Evolutionary conservation across 92 coral and sea anemone species (phyloP).

Genomic region (Chrysogorgia sp.): DNA sequence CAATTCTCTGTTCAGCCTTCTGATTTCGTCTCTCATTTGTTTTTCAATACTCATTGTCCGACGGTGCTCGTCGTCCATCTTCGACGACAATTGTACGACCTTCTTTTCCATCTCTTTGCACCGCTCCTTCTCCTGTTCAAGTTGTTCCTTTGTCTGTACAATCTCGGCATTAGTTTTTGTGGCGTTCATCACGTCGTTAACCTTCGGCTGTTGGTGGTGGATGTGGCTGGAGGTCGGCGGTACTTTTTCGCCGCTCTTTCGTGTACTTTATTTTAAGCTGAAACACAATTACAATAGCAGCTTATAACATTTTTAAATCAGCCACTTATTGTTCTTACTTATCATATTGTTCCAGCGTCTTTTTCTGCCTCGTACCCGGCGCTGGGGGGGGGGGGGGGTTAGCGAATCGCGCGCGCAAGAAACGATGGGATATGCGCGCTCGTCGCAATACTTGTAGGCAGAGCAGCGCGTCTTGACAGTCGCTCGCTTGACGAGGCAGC

Average conservation of each 20-base stretch:
- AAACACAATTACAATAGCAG: neutral
- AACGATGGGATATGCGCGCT: too few relatives aligned
- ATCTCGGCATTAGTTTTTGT: conserved; percentile 35
- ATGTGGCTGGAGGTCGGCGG: conserved; percentile 1
- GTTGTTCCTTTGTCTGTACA: conserved; percentile 8
- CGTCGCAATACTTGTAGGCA: too few relatives aligned
- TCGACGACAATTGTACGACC: conserved; percentile 64
- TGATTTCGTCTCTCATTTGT: conserved; percentile 53
- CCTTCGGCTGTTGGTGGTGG: neutral
- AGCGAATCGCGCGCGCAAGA: too few relatives aligned
- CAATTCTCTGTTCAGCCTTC: conserved; percentile 33
- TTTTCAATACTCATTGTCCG: conserved; percentile 72
- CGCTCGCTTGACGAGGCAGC: too few relatives aligned
- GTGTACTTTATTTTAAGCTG: conserved; percentile 54
- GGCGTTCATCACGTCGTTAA: conserved; percentile 24
- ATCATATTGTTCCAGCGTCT: neutral
- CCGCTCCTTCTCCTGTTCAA: conserved; percentile 56
- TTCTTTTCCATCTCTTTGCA: conserved; percentile 74
- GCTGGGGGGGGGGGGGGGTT: too few relatives aligned
- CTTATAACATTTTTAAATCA: neutral
- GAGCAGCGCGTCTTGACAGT: too few relatives aligned
- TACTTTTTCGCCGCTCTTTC: conserved; percentile 44
- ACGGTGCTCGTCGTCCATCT: conserved; percentile 70
- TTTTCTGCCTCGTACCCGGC: too few relatives aligned
- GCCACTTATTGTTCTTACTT: neutral